Percentiles rank a stretch among this genome's conserved stretches.
Conservation (phyloP, 2,888 invertebrate species). For the Ramazzottius varieornatus region DNA sequence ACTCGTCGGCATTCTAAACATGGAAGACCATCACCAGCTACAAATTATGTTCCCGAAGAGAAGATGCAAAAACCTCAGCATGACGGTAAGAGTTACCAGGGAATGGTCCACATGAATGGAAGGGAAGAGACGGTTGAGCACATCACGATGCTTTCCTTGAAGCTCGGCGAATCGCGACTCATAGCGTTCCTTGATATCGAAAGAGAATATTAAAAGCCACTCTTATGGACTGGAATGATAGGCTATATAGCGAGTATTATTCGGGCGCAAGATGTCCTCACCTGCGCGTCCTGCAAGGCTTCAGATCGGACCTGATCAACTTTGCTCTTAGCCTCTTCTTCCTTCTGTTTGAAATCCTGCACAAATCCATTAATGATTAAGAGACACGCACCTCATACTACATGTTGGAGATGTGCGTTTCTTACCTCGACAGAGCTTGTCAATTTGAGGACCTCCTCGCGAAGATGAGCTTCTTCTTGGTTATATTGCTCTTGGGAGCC, state of each 20-base stretch:
- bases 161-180: neutral
- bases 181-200: neutral
- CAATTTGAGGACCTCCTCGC: neutral
- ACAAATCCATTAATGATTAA: too few species aligned
- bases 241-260: neutral
- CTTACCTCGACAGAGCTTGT: neutral
- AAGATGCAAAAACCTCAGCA: too few species aligned
- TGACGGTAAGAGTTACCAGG: neutral
- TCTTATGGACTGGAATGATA: too few species aligned
- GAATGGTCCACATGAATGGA: neutral
- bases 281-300: neutral
- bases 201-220: too few species aligned
- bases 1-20: neutral
- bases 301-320: neutral
- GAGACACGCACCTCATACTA: too few species aligned
- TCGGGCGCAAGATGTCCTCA: neutral
- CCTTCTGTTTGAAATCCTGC: too few species aligned
- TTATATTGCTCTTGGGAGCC: neutral
- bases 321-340: neutral
- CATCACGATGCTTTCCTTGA: neutral
- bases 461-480: neutral
- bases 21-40: too few species aligned
- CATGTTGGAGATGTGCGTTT: too few species aligned
- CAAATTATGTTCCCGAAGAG: too few species aligned
- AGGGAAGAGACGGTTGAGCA: neutral